Base-by-base conservation (phyloP, 2,888 invertebrate species). In the Lycocerus yunnanus region DNA sequence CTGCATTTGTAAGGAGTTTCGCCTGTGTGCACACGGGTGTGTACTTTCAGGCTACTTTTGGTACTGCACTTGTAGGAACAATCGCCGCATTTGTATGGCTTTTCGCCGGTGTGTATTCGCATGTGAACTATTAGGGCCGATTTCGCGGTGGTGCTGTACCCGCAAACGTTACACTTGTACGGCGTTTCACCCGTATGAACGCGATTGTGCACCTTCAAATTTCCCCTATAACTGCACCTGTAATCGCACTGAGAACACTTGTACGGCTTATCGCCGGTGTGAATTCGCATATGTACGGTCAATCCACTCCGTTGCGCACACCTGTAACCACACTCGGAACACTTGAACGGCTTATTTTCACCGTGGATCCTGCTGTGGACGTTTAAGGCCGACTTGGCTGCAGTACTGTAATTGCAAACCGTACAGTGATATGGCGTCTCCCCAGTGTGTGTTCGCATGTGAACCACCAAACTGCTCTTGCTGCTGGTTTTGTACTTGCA, bases 161-260 rank as follows among this genome's bases (percentile, higher is more conserved):
- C 67, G 21, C 75, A 75, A 2, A 75, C 69, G 14, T 20, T 66
- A 65, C 75, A 75, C 14, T 72, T 66, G 20, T 69, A 75, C 2
- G 75, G 75, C 6, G 75, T 75, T 68, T 75, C 75, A 1, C 75
- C 72, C 3, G 75, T 75, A 27, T 75, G 75, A 5, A 72, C 72
- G 0, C 75, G 58, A 58, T 65, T 75, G 59, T 75, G 75, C 1
- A 75, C 72, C 63, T 75, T 75, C 13, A 75, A 21, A 65, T 72
- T 75, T 15, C 72, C 72, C 13, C 67, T 69, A 20, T 72, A 75
- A 20, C 72, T 72, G 20, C 75, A 75, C 10, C 70, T 66, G 14
- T 75, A 75, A 16, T 75, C 72, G 20, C 76, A 76, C 14, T 69
- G 13, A 5, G 27, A 13, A 58, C 76, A 76, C 15, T 72, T 43